Conservation (phyloP, 1,140 invertebrate species). For the Heliconius eleuchia region DNA sequence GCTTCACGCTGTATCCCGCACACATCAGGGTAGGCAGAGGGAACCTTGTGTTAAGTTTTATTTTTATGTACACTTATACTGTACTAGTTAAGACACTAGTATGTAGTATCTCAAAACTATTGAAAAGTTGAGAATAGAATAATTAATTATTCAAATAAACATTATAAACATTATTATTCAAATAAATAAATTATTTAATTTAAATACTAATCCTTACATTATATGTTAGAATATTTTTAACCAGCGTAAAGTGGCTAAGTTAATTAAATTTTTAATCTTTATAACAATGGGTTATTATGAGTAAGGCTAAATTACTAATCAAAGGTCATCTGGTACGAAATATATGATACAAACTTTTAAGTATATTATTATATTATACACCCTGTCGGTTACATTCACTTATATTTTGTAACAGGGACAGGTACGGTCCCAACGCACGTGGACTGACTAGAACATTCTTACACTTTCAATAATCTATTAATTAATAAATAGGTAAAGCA, state of each 20-base stretch:
- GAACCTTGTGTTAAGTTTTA: too few relatives aligned
- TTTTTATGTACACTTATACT: too few relatives aligned
- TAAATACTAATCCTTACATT: background rate
- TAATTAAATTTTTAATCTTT: background rate
- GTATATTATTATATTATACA: background rate
- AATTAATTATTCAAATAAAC: too few relatives aligned
- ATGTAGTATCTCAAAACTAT: too few relatives aligned
- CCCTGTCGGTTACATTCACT: conserved; percentile 1
- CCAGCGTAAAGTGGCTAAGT: background rate
- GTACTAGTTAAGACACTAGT: too few relatives aligned
- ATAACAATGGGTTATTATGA: background rate
- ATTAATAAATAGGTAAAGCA: too few relatives aligned
- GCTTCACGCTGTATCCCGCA: too few relatives aligned
- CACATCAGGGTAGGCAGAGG: too few relatives aligned
- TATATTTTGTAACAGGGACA: conserved; percentile 1
- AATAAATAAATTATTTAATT: too few relatives aligned
- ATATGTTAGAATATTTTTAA: background rate
- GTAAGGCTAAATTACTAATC: background rate
- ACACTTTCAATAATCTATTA: background rate
- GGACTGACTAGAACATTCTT: background rate
- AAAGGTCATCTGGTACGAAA: background rate
- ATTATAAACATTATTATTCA: too few relatives aligned
- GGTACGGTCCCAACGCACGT: background rate
- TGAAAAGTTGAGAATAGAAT: too few relatives aligned
- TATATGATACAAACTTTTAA: conserved; percentile 4